Conservation (phyloP, 2,113 vertebrate genomes). For the Ptilorrhoa leucosticta region DNA sequence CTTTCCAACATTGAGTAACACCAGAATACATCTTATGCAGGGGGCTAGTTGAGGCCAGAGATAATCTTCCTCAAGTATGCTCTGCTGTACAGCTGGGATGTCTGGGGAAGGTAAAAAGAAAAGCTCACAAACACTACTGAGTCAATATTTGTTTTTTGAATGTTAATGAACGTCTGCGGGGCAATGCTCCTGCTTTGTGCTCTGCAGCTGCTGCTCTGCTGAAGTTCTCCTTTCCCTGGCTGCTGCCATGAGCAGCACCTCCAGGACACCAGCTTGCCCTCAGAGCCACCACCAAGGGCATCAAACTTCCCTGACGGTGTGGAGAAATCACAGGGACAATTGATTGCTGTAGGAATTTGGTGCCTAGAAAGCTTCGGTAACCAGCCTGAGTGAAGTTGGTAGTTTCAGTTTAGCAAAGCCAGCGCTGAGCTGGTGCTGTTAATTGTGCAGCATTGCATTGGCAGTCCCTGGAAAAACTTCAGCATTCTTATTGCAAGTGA, state of each 20-base stretch:
- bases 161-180: background rate
- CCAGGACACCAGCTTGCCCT: background rate
- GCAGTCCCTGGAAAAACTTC: background rate
- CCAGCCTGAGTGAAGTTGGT: background rate
- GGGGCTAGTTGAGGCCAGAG: background rate
- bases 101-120: slow-evolving; percentile 40
- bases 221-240: background rate
- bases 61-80: background rate
- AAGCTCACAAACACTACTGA: background rate
- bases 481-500: background rate
- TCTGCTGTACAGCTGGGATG: slow-evolving; percentile 14
- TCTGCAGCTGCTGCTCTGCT: background rate
- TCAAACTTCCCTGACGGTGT: accelerated
- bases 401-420: background rate
- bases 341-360: background rate
- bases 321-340: background rate
- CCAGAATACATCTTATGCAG: background rate
- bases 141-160: slow-evolving; percentile 26
- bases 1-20: background rate
- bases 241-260: background rate
- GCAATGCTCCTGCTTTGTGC: background rate
- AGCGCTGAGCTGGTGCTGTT: background rate
- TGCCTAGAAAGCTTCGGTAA: background rate
- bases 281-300: background rate
- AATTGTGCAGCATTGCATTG: background rate